A percentile compares a stretch with the other conserved stretches of the same genome.
These are phyloP conservation scores for Dromococcyx pavoninus DNA, from an alignment of 2,797 vertebrate genomes.

Conservation along the genomic window DNA sequence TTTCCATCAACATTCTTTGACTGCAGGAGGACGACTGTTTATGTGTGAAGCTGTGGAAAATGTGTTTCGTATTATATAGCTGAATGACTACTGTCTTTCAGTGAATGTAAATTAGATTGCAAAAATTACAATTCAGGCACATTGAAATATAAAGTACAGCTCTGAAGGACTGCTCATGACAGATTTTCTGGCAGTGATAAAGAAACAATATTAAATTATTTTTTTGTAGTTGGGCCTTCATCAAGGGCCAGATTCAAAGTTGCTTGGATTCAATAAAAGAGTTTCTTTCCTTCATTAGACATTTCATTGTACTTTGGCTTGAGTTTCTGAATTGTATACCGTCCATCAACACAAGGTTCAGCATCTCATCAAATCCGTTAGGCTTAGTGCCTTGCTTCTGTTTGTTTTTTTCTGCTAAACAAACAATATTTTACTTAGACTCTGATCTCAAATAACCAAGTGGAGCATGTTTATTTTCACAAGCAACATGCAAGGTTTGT, in stretches of 20 bases:
- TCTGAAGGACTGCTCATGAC: background rate
- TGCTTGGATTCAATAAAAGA: background rate
- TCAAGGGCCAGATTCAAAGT: background rate
- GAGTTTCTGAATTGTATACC: background rate
- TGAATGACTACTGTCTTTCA: slow-evolving; percentile 3
- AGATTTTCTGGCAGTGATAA: background rate
- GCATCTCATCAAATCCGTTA: background rate
- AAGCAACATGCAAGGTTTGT: background rate
- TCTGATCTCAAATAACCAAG: background rate
- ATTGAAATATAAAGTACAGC: background rate
- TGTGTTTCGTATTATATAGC: background rate
- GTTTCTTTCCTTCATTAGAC: background rate
- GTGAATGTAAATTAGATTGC: background rate
- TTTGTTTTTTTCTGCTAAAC: background rate
- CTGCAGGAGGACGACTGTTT: background rate
- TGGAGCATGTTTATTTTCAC: background rate
- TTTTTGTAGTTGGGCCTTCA: background rate
- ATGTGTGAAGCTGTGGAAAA: background rate
- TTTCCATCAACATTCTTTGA: background rate
- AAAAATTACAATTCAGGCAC: background rate
- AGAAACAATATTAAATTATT: background rate
- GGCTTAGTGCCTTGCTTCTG: background rate
- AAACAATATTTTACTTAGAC: background rate
- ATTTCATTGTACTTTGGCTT: background rate
- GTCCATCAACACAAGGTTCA: background rate